phyloP scores from a whole-genome alignment of 2,797 vertebrate genomes.

The Onychomys leucogaster region DNA sequence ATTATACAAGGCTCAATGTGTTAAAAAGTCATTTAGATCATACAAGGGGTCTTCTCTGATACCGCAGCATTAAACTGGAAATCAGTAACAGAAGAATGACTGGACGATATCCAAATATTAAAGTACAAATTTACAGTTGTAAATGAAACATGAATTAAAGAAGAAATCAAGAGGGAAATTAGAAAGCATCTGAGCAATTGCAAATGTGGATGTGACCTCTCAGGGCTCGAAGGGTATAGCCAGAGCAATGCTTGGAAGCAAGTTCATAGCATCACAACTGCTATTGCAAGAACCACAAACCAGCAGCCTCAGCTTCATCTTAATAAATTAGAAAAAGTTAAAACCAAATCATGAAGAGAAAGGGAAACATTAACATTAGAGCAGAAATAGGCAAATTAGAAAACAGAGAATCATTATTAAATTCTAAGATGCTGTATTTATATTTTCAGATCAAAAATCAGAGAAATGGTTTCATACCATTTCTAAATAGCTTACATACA shows the following conservation, averaged over 20 bases:
- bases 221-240: not conserved
- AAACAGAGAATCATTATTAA: slow-evolving; percentile 27
- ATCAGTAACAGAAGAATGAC: slow-evolving; percentile 3
- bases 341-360: not conserved
- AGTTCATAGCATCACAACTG: not conserved
- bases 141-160: slow-evolving; percentile 21
- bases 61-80: not conserved
- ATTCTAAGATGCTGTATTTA: slow-evolving; percentile 13
- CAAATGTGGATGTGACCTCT: slow-evolving; percentile 15
- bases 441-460: slow-evolving; percentile 32
- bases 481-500: not conserved
- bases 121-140: slow-evolving; percentile 25
- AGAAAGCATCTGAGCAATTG: slow-evolving; percentile 31
- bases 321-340: not conserved
- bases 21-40: not conserved
- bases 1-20: not conserved
- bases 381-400: not conserved
- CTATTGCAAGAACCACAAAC: not conserved
- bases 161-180: slow-evolving; percentile 31
- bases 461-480: not conserved
- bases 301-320: not conserved
- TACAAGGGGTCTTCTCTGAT: not conserved
- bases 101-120: slow-evolving; percentile 13
- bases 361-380: not conserved
- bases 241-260: slow-evolving; percentile 33